Evolutionary conservation across 1,140 invertebrate genomes (phyloP), one percentile per base, ranked within the genome.

Genomic region (Trachelipus rathkii): DNA sequence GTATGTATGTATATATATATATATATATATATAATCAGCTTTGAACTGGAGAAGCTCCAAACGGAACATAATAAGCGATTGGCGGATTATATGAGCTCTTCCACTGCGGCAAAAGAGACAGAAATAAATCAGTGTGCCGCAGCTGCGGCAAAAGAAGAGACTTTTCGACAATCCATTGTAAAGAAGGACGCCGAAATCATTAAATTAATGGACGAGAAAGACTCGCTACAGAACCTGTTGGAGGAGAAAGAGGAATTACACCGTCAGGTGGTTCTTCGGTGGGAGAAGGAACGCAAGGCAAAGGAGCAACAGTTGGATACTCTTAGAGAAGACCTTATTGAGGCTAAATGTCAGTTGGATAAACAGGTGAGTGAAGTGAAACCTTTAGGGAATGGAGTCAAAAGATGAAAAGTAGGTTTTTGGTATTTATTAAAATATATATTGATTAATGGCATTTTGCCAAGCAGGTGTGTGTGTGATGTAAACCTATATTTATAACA

Each of bases 41-140:
- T 70, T 74, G 74, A 76, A 76, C 72, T 74, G 24, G 78, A 79
- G 71, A 70, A 46, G 67, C 23, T 74, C 45, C 74, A 76, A 74
- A 76, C 75, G 50, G 70, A 79, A 21, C 74, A 76, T 66, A 74
- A 79, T 19, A 72, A 79, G 43, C 72, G 70, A 60, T 76, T 79
- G 75, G 75, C 75, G 9, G 76, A 74, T 45, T 19, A 6, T 33
- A 33, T 33, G 33, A 33, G 33, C 33, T 33, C 33, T 33, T 33
- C 33, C 33, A 3, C 33, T 33, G 33, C 33, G 33, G 33, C 33
- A 33, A 33, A 19, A 60, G 50, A 60, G 50, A 3, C 11, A 1
- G 50, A 60, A 19, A 60, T 13, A 60, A 19, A 13, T 60, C 50
- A 60, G 50, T 60, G 11, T 15, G 19, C 21, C 8, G 13, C 46